Percentiles rank a stretch among this genome's conserved stretches.
Evolutionary conservation across 2,888 invertebrate species (phyloP).

Genomic region (Masnerella sp.): DNA sequence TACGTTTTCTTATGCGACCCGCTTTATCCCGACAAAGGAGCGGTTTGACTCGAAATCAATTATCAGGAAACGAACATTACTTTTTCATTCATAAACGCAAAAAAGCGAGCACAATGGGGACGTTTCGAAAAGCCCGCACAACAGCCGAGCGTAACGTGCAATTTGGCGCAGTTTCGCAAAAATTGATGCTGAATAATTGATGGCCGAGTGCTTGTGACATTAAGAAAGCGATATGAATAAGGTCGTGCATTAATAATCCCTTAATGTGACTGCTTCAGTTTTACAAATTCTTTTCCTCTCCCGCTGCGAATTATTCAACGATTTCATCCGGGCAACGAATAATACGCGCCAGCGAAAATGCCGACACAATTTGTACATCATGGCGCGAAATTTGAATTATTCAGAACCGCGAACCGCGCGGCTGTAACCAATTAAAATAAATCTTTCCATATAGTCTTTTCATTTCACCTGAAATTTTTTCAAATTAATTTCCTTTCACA

Average conservation of each 20-base stretch:
- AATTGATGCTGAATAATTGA: slow-evolving; percentile 45
- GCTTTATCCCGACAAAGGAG: slow-evolving; percentile 31
- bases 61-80: slow-evolving; percentile 16
- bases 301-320: slow-evolving; percentile 23
- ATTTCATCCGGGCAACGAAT: slow-evolving; percentile 17
- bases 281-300: slow-evolving; percentile 32
- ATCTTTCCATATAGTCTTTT: no score
- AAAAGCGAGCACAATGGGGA: slow-evolving; percentile 2
- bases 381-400: slow-evolving; percentile 23
- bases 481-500: no score
- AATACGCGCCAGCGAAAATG: neutral
- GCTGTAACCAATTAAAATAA: no score
- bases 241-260: slow-evolving; percentile 42
- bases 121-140: neutral
- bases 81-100: slow-evolving; percentile 31
- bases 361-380: slow-evolving; percentile 1
- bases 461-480: no score
- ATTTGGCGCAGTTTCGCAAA: slow-evolving; percentile 29
- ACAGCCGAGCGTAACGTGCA: slow-evolving; percentile 20
- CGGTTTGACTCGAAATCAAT: slow-evolving; percentile 46
- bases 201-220: slow-evolving; percentile 33
- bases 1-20: slow-evolving; percentile 30
- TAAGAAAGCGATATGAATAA: slow-evolving; percentile 52
- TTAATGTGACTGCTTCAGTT: slow-evolving; percentile 46
- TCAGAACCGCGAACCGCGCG: neutral